Conservation (phyloP, 2,797 vertebrate genomes). For the Centropyge bicolor region DNA sequence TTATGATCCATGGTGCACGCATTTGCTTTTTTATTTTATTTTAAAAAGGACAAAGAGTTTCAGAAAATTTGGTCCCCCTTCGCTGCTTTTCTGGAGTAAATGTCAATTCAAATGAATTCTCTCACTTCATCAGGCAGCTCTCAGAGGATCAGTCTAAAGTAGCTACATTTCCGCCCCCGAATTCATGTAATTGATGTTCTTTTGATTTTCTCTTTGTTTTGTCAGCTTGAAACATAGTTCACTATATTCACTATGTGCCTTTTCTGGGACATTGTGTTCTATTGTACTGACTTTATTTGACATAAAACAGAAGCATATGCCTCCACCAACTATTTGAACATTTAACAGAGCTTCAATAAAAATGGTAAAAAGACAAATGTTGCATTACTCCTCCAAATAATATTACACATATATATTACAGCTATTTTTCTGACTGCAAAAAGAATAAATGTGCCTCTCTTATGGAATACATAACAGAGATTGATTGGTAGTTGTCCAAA, state of each 20-base stretch:
- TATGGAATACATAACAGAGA: background rate
- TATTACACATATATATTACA: background rate
- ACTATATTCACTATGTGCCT: background rate
- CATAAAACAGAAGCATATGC: background rate
- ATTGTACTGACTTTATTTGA: background rate
- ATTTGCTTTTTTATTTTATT: background rate
- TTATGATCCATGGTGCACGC: background rate
- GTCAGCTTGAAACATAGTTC: background rate
- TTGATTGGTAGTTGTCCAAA: background rate
- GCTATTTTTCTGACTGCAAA: background rate
- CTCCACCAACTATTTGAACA: background rate
- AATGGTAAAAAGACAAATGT: background rate
- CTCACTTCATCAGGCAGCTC: background rate
- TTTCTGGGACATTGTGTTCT: background rate
- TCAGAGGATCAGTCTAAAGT: background rate
- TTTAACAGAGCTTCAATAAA: background rate
- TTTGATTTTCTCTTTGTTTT: background rate
- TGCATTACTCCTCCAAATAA: background rate
- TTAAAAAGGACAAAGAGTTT: background rate
- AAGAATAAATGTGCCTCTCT: background rate
- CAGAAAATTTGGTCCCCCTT: background rate
- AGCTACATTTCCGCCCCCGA: background rate
- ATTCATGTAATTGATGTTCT: background rate
- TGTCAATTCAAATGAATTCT: background rate
- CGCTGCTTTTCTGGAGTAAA: background rate